Evolutionary conservation across 2,888 invertebrate species (phyloP).

Genomic region (Ryuthela nishihirai): DNA sequence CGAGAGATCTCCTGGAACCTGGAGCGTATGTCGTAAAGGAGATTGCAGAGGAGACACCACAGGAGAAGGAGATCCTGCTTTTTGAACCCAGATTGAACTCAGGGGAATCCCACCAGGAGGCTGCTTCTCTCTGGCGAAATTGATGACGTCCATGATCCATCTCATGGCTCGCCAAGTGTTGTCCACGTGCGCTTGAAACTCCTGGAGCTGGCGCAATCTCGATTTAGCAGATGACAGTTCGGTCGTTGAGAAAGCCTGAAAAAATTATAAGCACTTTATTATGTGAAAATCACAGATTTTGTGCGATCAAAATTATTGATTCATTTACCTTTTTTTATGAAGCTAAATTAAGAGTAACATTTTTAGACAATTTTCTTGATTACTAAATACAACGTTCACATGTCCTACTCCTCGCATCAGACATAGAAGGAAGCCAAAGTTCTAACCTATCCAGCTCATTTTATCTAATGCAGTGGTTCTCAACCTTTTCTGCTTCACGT

Average conservation of each 20-base stretch:
- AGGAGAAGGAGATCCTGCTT: constrained; percentile 16
- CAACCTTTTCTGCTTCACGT: too few species aligned
- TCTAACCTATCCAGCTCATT: too few species aligned
- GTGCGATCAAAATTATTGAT: too few species aligned
- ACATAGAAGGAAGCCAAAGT: too few species aligned
- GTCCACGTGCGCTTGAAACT: constrained; percentile 80
- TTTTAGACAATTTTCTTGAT: too few species aligned
- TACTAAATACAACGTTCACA: too few species aligned
- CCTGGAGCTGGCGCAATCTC: constrained; percentile 72
- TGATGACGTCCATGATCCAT: constrained; percentile 94
- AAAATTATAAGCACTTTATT: too few species aligned
- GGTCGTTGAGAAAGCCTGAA: constrained; percentile 78
- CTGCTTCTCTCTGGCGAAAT: constrained; percentile 79
- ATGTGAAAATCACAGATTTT: too few species aligned
- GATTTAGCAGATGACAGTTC: constrained; percentile 84
- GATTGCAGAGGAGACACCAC: constrained; percentile 15
- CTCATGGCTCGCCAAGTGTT: constrained; percentile 87
- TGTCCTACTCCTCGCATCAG: too few species aligned
- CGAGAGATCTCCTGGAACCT: constrained; percentile 13
- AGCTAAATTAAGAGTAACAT: too few species aligned
- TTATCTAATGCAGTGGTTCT: too few species aligned
- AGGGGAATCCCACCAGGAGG: constrained; percentile 50
- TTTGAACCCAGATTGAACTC: constrained; percentile 13
- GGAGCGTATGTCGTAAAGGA: constrained; percentile 8
- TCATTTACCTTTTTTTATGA: too few species aligned